Base-by-base conservation (phyloP, 2,888 invertebrate species). In the Nymphalis urticae region DNA sequence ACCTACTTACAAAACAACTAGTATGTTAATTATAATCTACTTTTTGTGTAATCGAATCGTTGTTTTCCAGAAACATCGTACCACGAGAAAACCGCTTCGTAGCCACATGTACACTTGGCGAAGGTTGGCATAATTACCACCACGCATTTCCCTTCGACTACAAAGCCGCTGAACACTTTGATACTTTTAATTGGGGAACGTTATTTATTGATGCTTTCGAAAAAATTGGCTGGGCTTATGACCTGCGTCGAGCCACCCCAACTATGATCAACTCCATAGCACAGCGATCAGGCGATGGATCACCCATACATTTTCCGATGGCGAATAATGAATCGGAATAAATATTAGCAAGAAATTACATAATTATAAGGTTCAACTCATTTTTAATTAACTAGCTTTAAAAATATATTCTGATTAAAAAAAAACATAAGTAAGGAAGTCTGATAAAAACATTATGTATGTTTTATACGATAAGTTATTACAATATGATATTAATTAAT, bases 61-160 rank as follows among this genome's bases (percentile, higher is more conserved):
- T 19, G 2, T 61, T 72, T 87, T 88, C 56, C 86, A 94, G 95
- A 78, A 85, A 90, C 79, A 92, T 96, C 77, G 89, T 94, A 72
- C 95, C 96, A 1, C 92, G 93, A 0, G 95, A 96, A 80, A 95
- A 94, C 75, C 85, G 89, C n/a, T 89, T 94, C 62, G 95, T 95
- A 0, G 91, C 95, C 0, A 87, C 94, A 0, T 87, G 94, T 64
- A 94, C 95, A 0, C 81, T 93, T 0, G 95, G 95, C 0, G 95
- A 95, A 81, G 96, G 96, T 3, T 96, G 95, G 95, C 96, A 96
- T 84, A 96, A 96, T 83, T 96, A 96, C 83, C 96, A 96, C 79
- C 96, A 96, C 82, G 94, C 94, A 0, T 96, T 96, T 80, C 96
- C 96, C 2, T 95, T 94, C 85, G 94, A 94, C 80, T 94, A 94